Evolutionary conservation across 2,797 vertebrate species (phyloP).

Genomic region (Tarsius wallacei): DNA sequence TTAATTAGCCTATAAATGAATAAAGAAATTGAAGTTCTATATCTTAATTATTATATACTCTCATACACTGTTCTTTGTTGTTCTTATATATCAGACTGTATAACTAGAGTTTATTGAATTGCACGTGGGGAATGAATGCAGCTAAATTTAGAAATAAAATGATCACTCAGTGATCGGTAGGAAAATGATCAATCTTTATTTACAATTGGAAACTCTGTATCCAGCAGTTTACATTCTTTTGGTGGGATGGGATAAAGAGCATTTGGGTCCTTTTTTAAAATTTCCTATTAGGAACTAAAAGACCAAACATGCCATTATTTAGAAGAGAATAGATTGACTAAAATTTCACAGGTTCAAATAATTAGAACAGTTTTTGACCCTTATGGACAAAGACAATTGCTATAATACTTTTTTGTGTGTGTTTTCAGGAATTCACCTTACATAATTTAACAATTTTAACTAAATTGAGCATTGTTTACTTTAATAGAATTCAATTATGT

Average conservation of each 20-base stretch:
- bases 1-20: not conserved
- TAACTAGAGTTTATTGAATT: not conserved
- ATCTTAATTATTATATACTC: not conserved
- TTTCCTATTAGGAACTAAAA: not conserved
- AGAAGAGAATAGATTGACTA: not conserved
- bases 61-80: not conserved
- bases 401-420: not conserved
- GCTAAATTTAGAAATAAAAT: not conserved
- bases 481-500: not conserved
- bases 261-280: not conserved
- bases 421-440: not conserved
- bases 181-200: not conserved
- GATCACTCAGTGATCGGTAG: not conserved
- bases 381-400: not conserved
- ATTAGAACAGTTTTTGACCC: not conserved
- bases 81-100: not conserved
- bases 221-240: not conserved
- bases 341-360: not conserved
- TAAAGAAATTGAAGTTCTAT: not conserved
- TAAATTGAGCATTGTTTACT: not conserved
- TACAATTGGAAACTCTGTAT: not conserved
- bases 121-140: not conserved
- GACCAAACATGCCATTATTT: not conserved
- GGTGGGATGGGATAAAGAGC: not conserved
- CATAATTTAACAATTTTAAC: not conserved